phyloP scores from a whole-genome alignment of 1,140 invertebrate species.

The Scaptomyza pallida region DNA sequence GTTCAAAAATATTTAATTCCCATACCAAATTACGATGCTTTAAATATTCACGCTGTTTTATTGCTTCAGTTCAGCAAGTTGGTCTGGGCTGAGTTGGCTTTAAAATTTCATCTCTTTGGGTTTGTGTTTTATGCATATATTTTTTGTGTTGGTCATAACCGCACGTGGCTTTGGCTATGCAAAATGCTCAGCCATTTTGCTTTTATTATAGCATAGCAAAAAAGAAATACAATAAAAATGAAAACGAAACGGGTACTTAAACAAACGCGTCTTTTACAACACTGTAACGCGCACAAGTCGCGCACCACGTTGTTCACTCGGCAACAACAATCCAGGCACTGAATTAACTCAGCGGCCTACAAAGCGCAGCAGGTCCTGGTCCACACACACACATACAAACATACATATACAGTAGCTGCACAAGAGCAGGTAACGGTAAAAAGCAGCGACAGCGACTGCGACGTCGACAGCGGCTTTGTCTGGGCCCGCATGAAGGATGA shows the following conservation, averaged over 20 bases:
- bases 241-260: slow-evolving; percentile 20
- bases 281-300: slow-evolving; percentile 26
- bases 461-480: slow-evolving; percentile 50
- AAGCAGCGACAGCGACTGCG: slow-evolving; percentile 10
- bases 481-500: slow-evolving; percentile 58
- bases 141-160: slow-evolving; percentile 26
- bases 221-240: slow-evolving; percentile 3
- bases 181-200: slow-evolving; percentile 21
- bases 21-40: slow-evolving; percentile 15
- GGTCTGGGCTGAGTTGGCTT: slow-evolving; percentile 1
- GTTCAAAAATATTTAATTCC: neutral
- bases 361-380: slow-evolving; percentile 58
- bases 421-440: slow-evolving; percentile 59
- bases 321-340: slow-evolving; percentile 83
- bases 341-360: slow-evolving; percentile 38
- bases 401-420: slow-evolving; percentile 28
- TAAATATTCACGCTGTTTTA: neutral
- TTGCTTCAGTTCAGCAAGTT: too few species aligned
- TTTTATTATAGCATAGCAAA: slow-evolving; percentile 38
- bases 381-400: slow-evolving; percentile 43
- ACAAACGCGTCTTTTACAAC: slow-evolving; percentile 33
- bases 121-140: slow-evolving; percentile 54
- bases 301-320: slow-evolving; percentile 70
- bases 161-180: slow-evolving; percentile 57
- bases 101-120: slow-evolving; percentile 12